Conservation (phyloP, 2,113 vertebrate species). For the Prunella himalayana region DNA sequence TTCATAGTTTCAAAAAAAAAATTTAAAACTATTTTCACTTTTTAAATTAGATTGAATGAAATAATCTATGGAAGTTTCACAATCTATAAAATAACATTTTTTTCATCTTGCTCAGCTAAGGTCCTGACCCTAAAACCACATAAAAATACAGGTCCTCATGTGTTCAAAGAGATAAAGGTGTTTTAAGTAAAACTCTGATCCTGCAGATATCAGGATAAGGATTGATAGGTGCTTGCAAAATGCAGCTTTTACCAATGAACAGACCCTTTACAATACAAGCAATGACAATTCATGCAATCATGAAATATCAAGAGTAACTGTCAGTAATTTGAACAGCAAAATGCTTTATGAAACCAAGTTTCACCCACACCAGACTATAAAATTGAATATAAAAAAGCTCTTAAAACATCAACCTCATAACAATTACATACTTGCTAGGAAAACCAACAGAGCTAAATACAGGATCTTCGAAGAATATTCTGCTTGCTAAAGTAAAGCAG, state of each 20-base stretch:
- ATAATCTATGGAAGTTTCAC: neutral
- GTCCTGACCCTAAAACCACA: neutral
- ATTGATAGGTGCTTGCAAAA: neutral
- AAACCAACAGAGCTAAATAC: neutral
- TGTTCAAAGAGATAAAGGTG: neutral
- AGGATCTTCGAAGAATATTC: neutral
- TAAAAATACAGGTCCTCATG: neutral
- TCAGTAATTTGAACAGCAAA: neutral
- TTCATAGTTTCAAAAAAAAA: neutral
- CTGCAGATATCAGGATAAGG: neutral
- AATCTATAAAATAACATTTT: neutral
- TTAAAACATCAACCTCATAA: neutral
- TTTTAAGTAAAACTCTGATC: neutral
- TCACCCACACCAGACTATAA: neutral
- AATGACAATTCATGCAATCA: neutral
- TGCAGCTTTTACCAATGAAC: neutral
- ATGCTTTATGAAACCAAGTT: neutral
- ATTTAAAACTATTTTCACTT: neutral
- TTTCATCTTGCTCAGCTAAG: neutral
- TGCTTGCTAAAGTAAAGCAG: neutral
- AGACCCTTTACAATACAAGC: neutral
- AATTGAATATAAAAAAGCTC: neutral
- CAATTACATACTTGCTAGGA: neutral
- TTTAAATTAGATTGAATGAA: neutral
- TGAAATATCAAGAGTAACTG: neutral